Percentiles rank a stretch among this genome's conserved stretches.
Conservation (phyloP, 2,113 vertebrate genomes). For the Oreocharis arfaki region DNA sequence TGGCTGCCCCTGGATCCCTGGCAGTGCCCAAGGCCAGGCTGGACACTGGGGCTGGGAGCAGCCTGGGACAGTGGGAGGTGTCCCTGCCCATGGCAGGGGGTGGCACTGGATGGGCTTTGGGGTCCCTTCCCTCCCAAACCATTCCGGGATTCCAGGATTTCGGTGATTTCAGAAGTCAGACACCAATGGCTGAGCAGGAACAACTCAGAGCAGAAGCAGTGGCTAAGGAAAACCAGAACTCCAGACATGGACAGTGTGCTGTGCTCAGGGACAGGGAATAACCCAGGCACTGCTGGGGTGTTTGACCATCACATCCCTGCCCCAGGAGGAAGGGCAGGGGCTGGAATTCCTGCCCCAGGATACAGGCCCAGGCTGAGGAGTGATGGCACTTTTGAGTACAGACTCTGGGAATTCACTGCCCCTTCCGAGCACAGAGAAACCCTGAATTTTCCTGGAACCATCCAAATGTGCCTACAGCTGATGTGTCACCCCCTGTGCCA, state of each 20-base stretch:
- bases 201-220: not conserved
- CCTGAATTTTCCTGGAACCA: not conserved
- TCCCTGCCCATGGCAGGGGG: not conserved
- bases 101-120: rapidly evolving
- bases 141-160: not conserved
- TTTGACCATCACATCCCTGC: not conserved
- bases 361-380: rapidly evolving
- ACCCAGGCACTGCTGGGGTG: rapidly evolving
- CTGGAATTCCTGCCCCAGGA: not conserved
- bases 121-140: not conserved
- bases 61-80: not conserved
- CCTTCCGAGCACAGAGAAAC: not conserved
- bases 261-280: not conserved
- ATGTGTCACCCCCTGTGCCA: not conserved
- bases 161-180: not conserved
- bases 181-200: not conserved
- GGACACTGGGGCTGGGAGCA: not conserved
- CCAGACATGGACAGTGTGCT: rapidly evolving
- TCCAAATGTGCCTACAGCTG: too few relatives aligned
- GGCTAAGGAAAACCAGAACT: not conserved
- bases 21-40: not conserved
- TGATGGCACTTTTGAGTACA: not conserved
- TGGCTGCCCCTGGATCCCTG: not conserved
- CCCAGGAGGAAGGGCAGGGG: not conserved
- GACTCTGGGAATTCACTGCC: not conserved